Evolutionary conservation across 2,888 invertebrate genomes (phyloP).

Genomic region (Melanchra persicariae): DNA sequence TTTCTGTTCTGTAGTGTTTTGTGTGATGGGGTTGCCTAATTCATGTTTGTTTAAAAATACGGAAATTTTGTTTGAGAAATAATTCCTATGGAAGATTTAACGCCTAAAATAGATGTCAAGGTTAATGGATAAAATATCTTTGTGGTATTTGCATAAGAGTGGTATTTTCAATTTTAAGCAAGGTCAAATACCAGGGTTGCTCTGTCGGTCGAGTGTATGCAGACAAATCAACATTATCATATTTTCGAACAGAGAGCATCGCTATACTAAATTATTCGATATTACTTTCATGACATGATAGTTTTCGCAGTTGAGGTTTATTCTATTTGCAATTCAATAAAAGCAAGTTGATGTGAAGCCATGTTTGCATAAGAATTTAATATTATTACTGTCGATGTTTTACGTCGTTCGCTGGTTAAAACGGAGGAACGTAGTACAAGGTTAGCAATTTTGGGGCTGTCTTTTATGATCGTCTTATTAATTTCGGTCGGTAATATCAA

Average conservation of each 20-base stretch:
- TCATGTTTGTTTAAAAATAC: no score
- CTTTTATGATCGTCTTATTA: not conserved
- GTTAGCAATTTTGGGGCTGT: not conserved
- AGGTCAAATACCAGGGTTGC: not conserved
- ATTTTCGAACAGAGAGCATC: not conserved
- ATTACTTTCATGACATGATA: slow-evolving; percentile 5
- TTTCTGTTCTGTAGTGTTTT: no score
- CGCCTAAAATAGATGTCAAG: no score
- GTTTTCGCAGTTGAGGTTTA: not conserved
- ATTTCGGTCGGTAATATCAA: not conserved
- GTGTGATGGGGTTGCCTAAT: no score
- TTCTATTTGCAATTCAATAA: slow-evolving; percentile 17
- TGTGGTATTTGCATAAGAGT: not conserved
- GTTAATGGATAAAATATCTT: no score
- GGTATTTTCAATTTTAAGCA: not conserved
- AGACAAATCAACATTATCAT: slow-evolving; percentile 6
- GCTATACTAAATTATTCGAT: slow-evolving; percentile 1
- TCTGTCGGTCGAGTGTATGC: slow-evolving; percentile 14
- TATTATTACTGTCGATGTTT: slow-evolving; percentile 19
- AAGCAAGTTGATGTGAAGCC: slow-evolving; percentile 1
- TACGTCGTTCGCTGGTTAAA: not conserved
- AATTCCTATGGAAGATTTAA: no score
- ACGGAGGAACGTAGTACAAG: not conserved
- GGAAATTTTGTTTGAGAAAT: no score
- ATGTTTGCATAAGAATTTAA: slow-evolving; percentile 7